These are phyloP conservation scores for Flexamia atlantica DNA, from an alignment of 2,888 invertebrate genomes.

Conservation along the genomic window DNA sequence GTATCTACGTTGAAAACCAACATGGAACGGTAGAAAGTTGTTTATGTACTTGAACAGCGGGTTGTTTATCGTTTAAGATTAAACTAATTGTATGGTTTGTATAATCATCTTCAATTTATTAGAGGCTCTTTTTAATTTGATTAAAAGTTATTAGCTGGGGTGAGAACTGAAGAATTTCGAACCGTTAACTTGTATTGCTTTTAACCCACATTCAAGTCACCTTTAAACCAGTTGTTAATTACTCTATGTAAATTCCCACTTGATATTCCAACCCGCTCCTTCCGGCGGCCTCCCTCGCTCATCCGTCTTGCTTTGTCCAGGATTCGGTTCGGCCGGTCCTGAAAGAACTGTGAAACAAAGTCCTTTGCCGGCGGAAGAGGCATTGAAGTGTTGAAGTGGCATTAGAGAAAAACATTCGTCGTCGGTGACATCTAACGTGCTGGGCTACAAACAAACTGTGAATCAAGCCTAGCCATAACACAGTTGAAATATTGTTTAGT, in stretches of 20 bases:
- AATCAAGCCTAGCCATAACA: too few species aligned
- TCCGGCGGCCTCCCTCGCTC: background rate
- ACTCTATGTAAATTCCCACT: background rate
- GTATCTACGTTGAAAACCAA: background rate
- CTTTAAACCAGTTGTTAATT: background rate
- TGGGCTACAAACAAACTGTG: too few species aligned
- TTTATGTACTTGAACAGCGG: background rate
- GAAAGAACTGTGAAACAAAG: constrained; percentile 27
- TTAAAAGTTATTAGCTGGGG: too few species aligned
- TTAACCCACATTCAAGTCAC: too few species aligned
- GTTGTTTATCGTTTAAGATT: background rate
- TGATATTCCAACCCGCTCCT: background rate
- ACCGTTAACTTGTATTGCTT: too few species aligned
- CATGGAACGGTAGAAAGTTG: background rate
- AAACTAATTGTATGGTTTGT: too few species aligned
- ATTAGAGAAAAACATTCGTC: background rate
- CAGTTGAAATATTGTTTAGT: too few species aligned
- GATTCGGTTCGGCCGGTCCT: background rate
- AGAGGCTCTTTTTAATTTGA: too few species aligned
- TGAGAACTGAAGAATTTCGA: too few species aligned
- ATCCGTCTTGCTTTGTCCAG: constrained; percentile 25
- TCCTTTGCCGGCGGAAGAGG: background rate
- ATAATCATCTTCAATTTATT: too few species aligned
- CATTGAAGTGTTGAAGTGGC: background rate
- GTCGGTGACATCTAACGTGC: background rate